phyloP scores from a whole-genome alignment of 2,797 vertebrate species.

The Cuniculus paca region DNA sequence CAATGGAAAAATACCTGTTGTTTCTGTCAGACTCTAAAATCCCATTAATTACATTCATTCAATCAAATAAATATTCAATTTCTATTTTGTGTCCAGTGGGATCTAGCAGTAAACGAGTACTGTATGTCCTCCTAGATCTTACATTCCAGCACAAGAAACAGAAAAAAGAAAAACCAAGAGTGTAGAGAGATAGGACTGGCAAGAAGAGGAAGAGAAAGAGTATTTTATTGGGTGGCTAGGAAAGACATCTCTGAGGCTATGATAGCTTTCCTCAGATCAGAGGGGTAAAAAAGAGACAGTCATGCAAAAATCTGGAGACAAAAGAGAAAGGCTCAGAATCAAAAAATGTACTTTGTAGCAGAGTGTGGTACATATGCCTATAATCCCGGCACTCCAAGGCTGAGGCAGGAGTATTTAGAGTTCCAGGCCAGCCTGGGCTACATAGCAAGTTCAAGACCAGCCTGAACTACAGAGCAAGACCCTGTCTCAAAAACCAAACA shows the following conservation, averaged over 20 bases:
- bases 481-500: neutral
- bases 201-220: neutral
- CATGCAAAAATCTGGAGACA: too few relatives aligned
- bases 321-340: too few relatives aligned
- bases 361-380: too few relatives aligned
- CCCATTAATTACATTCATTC: neutral
- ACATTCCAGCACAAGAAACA: neutral
- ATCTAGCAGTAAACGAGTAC: neutral
- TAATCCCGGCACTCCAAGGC: neutral
- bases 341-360: too few relatives aligned
- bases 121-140: neutral
- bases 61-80: neutral
- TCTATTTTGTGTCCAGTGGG: neutral
- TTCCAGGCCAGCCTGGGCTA: neutral
- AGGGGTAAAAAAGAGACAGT: too few relatives aligned
- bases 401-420: neutral
- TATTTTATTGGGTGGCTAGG: neutral
- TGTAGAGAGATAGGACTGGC: neutral
- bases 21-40: neutral
- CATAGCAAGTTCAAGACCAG: neutral
- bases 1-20: neutral
- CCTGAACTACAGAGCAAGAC: neutral
- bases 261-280: neutral
- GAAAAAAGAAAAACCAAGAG: neutral
- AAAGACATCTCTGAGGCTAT: neutral